Evolutionary conservation across 2,797 vertebrate species (phyloP), one percentile per base, ranked within the genome.

Genomic region (Oceanodroma leucorhoa): DNA sequence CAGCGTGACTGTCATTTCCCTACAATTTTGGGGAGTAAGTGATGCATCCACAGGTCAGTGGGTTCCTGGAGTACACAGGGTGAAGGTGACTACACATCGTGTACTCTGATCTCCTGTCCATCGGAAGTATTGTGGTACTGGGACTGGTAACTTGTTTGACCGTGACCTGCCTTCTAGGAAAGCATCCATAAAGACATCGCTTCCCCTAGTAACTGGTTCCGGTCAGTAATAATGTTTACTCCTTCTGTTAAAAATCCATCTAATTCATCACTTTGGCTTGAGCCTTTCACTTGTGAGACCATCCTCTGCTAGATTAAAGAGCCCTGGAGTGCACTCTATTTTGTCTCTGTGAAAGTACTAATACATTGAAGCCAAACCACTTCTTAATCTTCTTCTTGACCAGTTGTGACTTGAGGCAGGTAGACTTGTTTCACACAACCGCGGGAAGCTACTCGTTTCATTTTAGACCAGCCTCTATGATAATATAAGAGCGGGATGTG

Each of bases 301-400:
- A 65, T 48, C 27, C 23, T 69, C 60, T 77, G 51, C 32, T 82
- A 66, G 71, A 41, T 55, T 48, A 77, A 80, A 75, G n/a, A 66
- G 48, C 50, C 55, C 55, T 79, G 55, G 67, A 80, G 32, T 7
- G 32, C 21, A 5, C 41, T 75, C 23, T 62, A 0, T 72, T 87
- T 94, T 10, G 3, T 85, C 73, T 77, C 67, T 41, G 34, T 50
- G 67, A 27, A 80, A 66, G 16, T 17, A 41, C 23, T 32, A 45
- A 32, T 48, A 12, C 10, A 11, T 3, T 27, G 65, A 78, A 93
- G 29, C 57, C 69, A 78, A 89, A 73, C 29, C 36, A 30, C 27
- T 46, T 92, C 60, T 78, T 51, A 51, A 69, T 64, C 54, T 46
- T 62, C 54, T 69, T 65, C 87, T 84, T 57, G 67, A 80, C 75